Evolutionary conservation across 2,113 vertebrate genomes (phyloP), one percentile per base, ranked within the genome.

Genomic region (Alexandromys fortis): DNA sequence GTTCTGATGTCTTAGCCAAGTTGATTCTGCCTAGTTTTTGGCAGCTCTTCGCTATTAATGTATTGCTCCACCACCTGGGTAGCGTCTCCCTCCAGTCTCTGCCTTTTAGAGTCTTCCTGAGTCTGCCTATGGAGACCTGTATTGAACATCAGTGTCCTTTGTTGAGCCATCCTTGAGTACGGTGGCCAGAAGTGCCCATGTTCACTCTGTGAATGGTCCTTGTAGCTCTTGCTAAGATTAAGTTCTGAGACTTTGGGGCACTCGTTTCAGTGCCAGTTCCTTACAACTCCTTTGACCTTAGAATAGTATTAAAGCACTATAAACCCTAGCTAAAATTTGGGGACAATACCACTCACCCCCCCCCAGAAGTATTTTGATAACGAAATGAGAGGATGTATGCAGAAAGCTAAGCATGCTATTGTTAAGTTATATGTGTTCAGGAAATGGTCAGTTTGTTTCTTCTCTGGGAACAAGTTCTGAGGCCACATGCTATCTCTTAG

Each of bases 401-500:
- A 55, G 33, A 88, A 81, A 89, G 30, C 65, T 92, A 79, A 79
- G 19, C n/a, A 49, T 67, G 42, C 4, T 21, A n/a, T 70, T 75
- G 38, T 49, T 45, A 35, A n/a, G 42, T 91, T 42, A 2, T 30
- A 7, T 79, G 10, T 90, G 38, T 79, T 86, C 63, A 81, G 75
- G 83, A 91, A 61, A 30, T 5, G 17, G 91, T 81, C 72, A 7
- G 82, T 87, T 81, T 78, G 55, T 77, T 82, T 83, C 21, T 81
- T 94, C 38, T 94, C 47, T 81, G 65, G 38, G 49, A 82, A 19
- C 93, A 78, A 88, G 19, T 89, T 82, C 52, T 47, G n/a, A 92
- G 49, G 35, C 86, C 38, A 61, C 83, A 3, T 14, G 17, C 65
- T 70, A 13, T 63, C 1, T 91, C 55, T 92, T 38, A 65, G 73